Conservation (phyloP, 2,113 vertebrate species). For the Penelope pileata region DNA sequence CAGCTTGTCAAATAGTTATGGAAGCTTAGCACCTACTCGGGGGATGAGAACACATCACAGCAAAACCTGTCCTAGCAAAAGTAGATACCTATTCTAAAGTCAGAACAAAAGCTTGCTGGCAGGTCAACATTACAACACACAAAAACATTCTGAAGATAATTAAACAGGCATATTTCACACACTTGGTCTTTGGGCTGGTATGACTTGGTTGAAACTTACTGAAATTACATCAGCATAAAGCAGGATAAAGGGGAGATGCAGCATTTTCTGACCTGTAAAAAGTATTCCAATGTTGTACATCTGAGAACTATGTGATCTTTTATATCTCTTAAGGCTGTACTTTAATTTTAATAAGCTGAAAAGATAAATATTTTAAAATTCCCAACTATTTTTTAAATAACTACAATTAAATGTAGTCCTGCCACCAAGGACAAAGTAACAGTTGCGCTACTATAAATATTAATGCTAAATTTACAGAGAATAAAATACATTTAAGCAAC, state of each 20-base stretch:
- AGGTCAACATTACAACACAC: neutral
- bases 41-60: neutral
- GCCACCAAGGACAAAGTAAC: conserved; percentile 35
- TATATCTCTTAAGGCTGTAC: neutral
- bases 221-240: neutral
- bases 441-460: conserved; percentile 51
- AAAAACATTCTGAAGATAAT: neutral
- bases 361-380: neutral
- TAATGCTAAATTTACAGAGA: conserved; percentile 48
- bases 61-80: neutral
- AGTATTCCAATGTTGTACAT: neutral
- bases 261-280: neutral
- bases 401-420: conserved; percentile 3
- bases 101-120: neutral
- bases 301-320: neutral
- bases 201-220: neutral
- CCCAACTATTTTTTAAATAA: conserved; percentile 4
- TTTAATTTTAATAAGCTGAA: conserved; percentile 33
- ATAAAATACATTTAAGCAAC: conserved; percentile 30
- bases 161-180: neutral
- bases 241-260: neutral
- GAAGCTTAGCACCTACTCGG: neutral
- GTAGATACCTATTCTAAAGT: neutral
- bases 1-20: neutral
- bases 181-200: neutral